A percentile compares a stretch with the other conserved stretches of the same genome.
Evolutionary conservation across 2,888 invertebrate genomes (phyloP).

Genomic region (Zhuqinia jingwanae): DNA sequence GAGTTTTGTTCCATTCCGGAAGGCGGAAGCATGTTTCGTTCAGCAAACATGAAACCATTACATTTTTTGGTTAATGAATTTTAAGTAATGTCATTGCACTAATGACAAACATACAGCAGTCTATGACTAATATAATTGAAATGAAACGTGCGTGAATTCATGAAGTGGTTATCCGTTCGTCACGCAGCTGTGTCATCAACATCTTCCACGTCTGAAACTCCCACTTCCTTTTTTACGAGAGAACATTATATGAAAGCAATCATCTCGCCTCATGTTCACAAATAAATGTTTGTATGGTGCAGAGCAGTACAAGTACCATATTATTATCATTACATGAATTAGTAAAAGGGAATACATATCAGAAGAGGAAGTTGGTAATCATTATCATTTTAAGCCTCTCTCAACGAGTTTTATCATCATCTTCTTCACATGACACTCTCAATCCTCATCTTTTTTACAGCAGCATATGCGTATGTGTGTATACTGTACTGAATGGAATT

Average conservation of each 20-base stretch:
- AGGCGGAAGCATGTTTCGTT: no score
- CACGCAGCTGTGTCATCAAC: slow-evolving; percentile 51
- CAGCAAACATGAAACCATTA: no score
- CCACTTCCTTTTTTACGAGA: slow-evolving; percentile 9
- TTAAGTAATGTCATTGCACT: no score
- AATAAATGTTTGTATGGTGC: not conserved
- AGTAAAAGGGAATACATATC: not conserved
- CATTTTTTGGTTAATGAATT: no score
- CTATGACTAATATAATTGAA: no score
- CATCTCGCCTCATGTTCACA: not conserved
- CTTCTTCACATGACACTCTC: not conserved
- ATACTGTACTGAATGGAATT: not conserved
- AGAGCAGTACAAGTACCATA: not conserved
- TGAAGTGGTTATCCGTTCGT: not conserved
- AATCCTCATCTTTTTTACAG: not conserved
- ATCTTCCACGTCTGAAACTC: not conserved
- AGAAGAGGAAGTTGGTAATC: slow-evolving; percentile 35
- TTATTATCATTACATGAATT: not conserved
- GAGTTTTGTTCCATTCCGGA: no score
- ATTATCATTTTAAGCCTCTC: not conserved
- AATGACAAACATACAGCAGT: no score
- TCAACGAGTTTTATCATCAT: not conserved
- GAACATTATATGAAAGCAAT: not conserved
- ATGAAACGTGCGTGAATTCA: no score
- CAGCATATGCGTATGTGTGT: not conserved